Percentiles rank a stretch among this genome's conserved stretches.
These are phyloP conservation scores for Hydropsyche betteni DNA, from an alignment of 2,888 invertebrate genomes.

Conservation along the genomic window DNA sequence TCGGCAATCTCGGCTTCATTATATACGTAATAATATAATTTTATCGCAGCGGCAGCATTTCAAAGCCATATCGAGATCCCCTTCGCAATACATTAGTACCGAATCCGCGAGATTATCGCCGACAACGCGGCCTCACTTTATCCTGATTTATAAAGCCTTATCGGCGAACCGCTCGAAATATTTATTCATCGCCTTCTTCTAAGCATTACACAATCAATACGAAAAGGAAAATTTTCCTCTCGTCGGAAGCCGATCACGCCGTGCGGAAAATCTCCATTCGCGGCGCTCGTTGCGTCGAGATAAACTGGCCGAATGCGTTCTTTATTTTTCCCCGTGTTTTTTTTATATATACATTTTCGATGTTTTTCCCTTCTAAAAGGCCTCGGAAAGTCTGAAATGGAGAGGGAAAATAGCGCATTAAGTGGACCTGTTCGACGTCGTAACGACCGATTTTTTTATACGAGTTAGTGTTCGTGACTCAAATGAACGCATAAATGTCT, in stretches of 20 bases:
- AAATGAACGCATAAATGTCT: constrained; percentile 37
- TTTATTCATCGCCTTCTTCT: neutral
- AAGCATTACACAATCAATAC: neutral
- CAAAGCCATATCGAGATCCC: constrained; percentile 6
- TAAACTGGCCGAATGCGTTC: constrained; percentile 8
- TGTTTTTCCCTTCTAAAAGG: neutral
- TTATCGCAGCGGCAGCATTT: no score
- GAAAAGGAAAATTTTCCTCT: neutral
- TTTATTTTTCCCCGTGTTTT: constrained; percentile 2
- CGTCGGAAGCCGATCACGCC: constrained; percentile 13
- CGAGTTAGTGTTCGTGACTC: constrained; percentile 30
- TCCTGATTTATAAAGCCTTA: constrained; percentile 30
- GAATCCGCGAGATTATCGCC: constrained; percentile 26
- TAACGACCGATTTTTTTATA: constrained; percentile 25
- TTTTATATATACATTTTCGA: neutral
- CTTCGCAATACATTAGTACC: constrained; percentile 19
- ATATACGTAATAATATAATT: no score
- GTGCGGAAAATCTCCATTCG: constrained; percentile 21
- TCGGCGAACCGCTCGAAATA: constrained; percentile 18
- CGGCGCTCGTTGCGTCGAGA: constrained; percentile 1
- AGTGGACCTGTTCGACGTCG: constrained; percentile 14
- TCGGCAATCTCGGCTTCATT: no score
- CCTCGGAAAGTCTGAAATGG: no score
- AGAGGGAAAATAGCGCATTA: constrained; percentile 34
- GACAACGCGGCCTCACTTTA: constrained; percentile 29